Evolutionary conservation across 2,797 vertebrate species (phyloP), one percentile per base, ranked within the genome.

Genomic region (Eulemur coronatus): DNA sequence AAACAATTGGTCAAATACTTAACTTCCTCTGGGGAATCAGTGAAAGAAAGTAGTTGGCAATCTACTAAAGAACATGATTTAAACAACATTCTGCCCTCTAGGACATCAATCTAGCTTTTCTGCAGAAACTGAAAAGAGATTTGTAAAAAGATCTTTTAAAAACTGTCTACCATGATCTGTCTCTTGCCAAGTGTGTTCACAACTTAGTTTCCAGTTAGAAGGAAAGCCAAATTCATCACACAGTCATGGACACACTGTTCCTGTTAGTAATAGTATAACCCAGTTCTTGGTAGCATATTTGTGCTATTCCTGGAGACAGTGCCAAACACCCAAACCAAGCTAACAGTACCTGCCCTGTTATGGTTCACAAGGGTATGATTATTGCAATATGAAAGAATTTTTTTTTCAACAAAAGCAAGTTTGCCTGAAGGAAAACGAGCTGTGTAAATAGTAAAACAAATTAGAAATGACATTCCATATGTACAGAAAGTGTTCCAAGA

Each of bases 181-280:
- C 75, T 69, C 72, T 96, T 96, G 89, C 94, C 96, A 97, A 93
- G 81, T 96, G 84, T 92, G 81, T 85, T 97, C 93, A 97, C 86
- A 96, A 96, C 93, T 96, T 95, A 91, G 86, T 96, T 96, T 97
- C 72, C 86, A 97, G 89, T 90, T 72, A 97, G 92, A 96, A 96
- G 84, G 97, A 97, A 97, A 97, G 94, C 94, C 67, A 95, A 93
- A 97, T 97, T 96, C 96, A 97, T 96, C 82, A 95, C 80, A 50
- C 50, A 81, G 91, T 82, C 92, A 65, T 91, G 94, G 96, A 97
- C 97, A 97, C 89, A 86, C 91, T 98, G 97, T 97, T 97, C 96
- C 89, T 10, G 46, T 91, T 93, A 96, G 93, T 84, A 81, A 67
- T 2, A 94, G 93, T 80, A n/a, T 93, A 93, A 94, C 93, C 89